Conservation (phyloP, 2,888 invertebrate species). For the Hydraecia micacea region DNA sequence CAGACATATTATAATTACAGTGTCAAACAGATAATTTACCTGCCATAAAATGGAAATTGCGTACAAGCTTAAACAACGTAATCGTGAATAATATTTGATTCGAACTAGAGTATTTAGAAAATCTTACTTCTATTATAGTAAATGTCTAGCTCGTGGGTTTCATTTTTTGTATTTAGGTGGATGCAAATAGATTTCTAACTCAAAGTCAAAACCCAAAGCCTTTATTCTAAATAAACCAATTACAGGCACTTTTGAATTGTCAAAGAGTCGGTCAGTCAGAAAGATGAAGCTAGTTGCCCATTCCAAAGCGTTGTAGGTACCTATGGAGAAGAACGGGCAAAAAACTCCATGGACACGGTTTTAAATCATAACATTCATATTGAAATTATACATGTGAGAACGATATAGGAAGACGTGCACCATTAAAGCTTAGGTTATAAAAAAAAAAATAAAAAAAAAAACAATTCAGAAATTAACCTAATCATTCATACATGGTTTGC, state of each 20-base stretch:
- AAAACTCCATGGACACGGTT: too few species aligned
- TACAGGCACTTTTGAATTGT: too few species aligned
- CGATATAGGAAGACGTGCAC: too few species aligned
- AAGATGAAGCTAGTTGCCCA: too few species aligned
- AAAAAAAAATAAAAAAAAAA: neutral
- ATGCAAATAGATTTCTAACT: neutral
- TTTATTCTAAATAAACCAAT: too few species aligned
- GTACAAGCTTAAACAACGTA: neutral
- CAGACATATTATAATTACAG: conserved; percentile 23
- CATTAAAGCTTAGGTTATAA: too few species aligned
- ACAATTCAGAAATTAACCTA: neutral
- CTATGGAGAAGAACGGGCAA: too few species aligned
- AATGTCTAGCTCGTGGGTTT: neutral
- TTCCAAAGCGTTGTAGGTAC: too few species aligned
- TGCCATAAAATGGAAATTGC: conserved; percentile 18
- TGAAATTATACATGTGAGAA: too few species aligned
- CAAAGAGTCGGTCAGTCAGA: too few species aligned
- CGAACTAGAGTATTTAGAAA: neutral
- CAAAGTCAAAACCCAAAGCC: too few species aligned
- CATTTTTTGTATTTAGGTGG: neutral
- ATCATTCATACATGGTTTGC: neutral
- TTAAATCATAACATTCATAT: too few species aligned
- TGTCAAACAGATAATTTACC: conserved; percentile 21
- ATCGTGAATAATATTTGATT: neutral
- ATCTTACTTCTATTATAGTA: neutral